phyloP scores from a whole-genome alignment of 2,113 vertebrate species.

The Hypocryptadius cinnamomeus region DNA sequence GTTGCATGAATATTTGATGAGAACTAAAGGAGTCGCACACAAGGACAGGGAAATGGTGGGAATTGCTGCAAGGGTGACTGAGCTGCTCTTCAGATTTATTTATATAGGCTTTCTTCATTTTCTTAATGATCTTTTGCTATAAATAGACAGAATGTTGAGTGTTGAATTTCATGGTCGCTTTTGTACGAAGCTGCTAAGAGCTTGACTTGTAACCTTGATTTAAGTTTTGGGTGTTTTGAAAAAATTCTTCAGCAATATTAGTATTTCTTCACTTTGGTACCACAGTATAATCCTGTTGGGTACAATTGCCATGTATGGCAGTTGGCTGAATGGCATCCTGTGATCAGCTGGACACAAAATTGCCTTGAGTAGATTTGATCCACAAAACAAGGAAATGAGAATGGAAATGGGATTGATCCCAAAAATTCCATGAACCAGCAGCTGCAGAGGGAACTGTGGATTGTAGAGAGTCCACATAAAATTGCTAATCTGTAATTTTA shows the following conservation, averaged over 20 bases:
- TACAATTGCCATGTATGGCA: not conserved
- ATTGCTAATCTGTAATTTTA: slow-evolving; percentile 24
- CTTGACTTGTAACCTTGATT: not conserved
- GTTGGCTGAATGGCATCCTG: not conserved
- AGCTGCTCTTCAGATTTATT: not conserved
- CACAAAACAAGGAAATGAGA: not conserved
- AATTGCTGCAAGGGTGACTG: not conserved
- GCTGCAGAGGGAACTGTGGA: slow-evolving; percentile 8
- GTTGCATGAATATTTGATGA: slow-evolving; percentile 7
- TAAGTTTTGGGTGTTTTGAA: not conserved
- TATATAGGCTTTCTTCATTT: not conserved
- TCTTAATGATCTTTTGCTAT: not conserved
- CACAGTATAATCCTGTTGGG: not conserved
- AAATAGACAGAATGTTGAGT: not conserved
- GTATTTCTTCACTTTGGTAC: not conserved
- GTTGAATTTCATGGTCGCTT: not conserved
- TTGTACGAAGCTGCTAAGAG: not conserved
- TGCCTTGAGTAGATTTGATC: not conserved
- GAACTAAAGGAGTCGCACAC: not conserved
- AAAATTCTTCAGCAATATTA: not conserved
- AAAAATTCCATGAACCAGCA: slow-evolving; percentile 1
- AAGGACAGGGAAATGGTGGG: not conserved
- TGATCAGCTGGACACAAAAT: not conserved
- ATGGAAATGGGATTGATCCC: not conserved
- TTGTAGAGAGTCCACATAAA: not conserved